A percentile compares a stretch with the other conserved stretches of the same genome.
Conservation (phyloP, 1,140 invertebrate species). For the Caenorhabditis briggsae region DNA sequence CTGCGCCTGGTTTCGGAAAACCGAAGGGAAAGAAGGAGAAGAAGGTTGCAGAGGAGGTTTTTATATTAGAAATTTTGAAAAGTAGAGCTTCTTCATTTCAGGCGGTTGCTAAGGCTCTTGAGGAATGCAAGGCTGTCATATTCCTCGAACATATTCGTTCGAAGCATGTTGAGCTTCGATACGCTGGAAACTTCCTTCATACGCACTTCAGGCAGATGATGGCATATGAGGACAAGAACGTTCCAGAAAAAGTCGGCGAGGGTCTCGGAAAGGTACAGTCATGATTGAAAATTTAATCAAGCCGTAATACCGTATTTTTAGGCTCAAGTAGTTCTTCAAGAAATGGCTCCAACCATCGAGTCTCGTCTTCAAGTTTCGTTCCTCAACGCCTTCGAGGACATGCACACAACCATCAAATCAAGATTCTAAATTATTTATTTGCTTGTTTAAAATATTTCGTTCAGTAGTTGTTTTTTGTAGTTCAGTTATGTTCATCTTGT, state of each 20-base stretch:
- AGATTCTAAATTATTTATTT: constrained; percentile 16
- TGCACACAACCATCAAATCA: constrained; percentile 39
- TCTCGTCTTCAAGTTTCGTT: constrained; percentile 21
- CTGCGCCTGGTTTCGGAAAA: neutral
- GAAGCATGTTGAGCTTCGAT: constrained; percentile 24
- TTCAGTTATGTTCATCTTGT: neutral
- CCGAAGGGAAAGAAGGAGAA: constrained; percentile 31
- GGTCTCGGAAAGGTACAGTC: neutral
- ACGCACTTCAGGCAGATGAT: constrained; percentile 13
- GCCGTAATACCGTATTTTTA: neutral
- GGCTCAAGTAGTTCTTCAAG: neutral
- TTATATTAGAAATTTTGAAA: no score
- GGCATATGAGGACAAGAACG: constrained; percentile 1
- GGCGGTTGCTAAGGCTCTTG: constrained; percentile 13
- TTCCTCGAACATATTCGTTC: constrained; percentile 23
- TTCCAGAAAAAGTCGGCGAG: neutral
- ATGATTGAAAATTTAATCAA: neutral
- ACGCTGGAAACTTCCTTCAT: constrained; percentile 18
- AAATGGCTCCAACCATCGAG: neutral
- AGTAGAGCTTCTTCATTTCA: neutral
- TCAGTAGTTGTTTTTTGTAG: neutral
- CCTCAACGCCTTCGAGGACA: constrained; percentile 17
- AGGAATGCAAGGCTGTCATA: constrained; percentile 29
- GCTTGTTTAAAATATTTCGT: neutral
- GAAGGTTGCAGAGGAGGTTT: constrained; percentile 29